A percentile compares a stretch with the other conserved stretches of the same genome.
phyloP scores from a whole-genome alignment of 2,797 vertebrate genomes.

The Chanos chanos region DNA sequence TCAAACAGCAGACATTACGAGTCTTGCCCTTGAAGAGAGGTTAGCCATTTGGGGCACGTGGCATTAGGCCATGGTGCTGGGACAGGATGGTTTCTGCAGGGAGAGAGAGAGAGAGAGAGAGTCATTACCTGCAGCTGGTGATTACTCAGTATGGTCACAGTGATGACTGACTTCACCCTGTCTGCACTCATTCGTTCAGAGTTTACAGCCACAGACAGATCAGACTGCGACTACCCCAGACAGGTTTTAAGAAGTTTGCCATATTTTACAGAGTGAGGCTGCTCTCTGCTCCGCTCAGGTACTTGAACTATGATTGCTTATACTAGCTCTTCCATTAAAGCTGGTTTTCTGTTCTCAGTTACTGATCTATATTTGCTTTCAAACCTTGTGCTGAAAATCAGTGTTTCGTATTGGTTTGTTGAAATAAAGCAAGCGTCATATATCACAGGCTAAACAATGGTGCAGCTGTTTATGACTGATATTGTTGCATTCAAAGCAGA shows the following conservation, averaged over 20 bases:
- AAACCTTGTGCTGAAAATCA: too few species aligned
- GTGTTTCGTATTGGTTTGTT: too few species aligned
- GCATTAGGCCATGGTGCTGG: constrained; percentile 14
- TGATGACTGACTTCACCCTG: constrained; percentile 24
- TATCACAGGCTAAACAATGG: too few species aligned
- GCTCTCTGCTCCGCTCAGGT: constrained; percentile 33
- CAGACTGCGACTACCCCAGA: constrained; percentile 33
- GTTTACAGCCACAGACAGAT: constrained; percentile 45
- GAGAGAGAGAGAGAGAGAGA: constrained; percentile 5
- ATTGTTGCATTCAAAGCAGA: too few species aligned
- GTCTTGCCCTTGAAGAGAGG: constrained; percentile 20
- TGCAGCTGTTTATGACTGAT: too few species aligned
- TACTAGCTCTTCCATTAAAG: constrained; percentile 31
- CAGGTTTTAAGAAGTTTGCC: constrained; percentile 46
- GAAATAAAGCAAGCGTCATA: too few species aligned
- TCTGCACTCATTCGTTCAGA: constrained; percentile 29
- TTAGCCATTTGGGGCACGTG: constrained; percentile 18
- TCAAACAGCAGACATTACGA: constrained; percentile 52
- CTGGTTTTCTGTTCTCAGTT: constrained; percentile 10
- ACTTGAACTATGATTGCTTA: constrained; percentile 26
- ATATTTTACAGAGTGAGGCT: constrained; percentile 41
- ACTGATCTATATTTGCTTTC: too few species aligned
- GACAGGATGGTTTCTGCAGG: constrained; percentile 18
- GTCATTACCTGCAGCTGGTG: constrained; percentile 6
- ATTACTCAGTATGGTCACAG: constrained; percentile 33